Evolutionary conservation across 2,113 vertebrate species (phyloP), one percentile per base, ranked within the genome.

Genomic region (Regulus satrapa): DNA sequence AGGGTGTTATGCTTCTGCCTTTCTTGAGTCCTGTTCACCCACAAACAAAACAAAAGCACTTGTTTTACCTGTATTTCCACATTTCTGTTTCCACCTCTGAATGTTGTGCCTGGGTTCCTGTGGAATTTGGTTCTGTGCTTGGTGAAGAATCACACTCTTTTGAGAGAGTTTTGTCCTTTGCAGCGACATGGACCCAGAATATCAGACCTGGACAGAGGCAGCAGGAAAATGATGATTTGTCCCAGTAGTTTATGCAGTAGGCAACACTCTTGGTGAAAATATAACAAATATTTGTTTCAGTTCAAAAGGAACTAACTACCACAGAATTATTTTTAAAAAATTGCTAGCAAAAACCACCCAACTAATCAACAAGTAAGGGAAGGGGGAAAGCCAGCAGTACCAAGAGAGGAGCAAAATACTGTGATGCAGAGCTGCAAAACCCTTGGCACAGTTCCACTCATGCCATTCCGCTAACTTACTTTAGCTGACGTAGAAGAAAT

Each of bases 1-100:
- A 83, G 29, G 32, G 85, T 40, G 38, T 84, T 93, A 90, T 63
- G 48, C 32, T 93, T 93, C 63, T 95, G 63, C 67, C 75, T 85
- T 94, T 89, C 28, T 52, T 7, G 20, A 90, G 55, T 80, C 85
- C 55, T 71, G 48, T 83, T 88, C 23, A 67, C 25, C 28, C 40
- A 67, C 36, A 80, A 55, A 45, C 12, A 54, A 43, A 64, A 66
- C 32, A 67, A 46, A 88, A 73, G 4, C 3, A 7, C 29, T 62
- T 76, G 25, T 54, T 96, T 77, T 59, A 52, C 8, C 4, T 52
- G 5, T 28, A 38, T 73, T 91, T 80, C 46, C 36, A 58, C 74
- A 21, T 77, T 85, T 83, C 29, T 14, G 24, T 77, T 85, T 83
- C 29, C 15, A 21, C 10, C 29, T 91, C 54, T 76, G n/a, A 81